A percentile compares a stretch with the other conserved stretches of the same genome.
phyloP scores from a whole-genome alignment of 2,797 vertebrate species.

The Sitta carolinensis region DNA sequence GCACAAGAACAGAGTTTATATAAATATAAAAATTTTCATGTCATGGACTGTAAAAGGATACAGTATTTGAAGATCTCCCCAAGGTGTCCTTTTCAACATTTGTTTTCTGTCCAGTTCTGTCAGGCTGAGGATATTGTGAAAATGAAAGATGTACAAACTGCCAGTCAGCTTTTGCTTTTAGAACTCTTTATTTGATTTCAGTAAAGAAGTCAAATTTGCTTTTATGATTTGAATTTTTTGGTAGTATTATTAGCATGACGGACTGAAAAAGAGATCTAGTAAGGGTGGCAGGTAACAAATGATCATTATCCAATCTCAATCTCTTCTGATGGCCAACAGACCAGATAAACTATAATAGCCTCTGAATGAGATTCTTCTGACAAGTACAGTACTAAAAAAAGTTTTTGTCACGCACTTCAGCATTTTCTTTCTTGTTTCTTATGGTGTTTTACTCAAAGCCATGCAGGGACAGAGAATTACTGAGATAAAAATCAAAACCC shows the following conservation, averaged over 20 bases:
- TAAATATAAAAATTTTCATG: neutral
- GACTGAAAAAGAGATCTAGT: neutral
- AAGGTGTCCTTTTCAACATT: neutral
- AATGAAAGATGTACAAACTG: neutral
- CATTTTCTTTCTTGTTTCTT: neutral
- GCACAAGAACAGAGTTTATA: neutral
- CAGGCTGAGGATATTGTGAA: neutral
- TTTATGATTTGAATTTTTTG: neutral
- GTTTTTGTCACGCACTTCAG: neutral
- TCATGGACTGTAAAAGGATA: neutral
- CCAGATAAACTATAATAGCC: neutral
- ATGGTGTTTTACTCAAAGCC: neutral
- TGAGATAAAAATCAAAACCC: slow-evolving; percentile 46
- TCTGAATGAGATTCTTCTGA: neutral
- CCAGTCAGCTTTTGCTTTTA: neutral
- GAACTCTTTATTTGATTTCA: neutral
- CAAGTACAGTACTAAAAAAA: neutral
- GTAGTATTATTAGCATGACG: neutral
- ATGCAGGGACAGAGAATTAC: neutral
- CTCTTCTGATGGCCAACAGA: neutral
- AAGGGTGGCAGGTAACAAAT: neutral
- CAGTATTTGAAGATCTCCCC: neutral
- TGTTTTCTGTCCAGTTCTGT: neutral
- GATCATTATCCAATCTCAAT: neutral
- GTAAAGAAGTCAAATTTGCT: neutral